Evolutionary conservation across 2,888 invertebrate species (phyloP), one percentile per base, ranked within the genome.

Genomic region (Antheraea yamamai): DNA sequence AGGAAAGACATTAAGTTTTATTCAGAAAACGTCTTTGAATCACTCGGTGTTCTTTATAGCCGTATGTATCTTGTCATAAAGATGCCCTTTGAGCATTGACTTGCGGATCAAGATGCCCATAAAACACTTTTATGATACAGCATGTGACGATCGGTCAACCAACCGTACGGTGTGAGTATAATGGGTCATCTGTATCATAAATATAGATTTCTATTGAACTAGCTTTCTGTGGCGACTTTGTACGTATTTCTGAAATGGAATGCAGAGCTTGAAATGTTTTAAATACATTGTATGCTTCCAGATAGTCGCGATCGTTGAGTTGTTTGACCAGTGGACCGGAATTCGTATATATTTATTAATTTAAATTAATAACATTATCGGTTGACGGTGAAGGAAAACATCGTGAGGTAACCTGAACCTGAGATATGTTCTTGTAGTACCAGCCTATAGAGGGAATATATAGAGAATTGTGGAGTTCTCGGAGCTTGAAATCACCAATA

Each of bases 21-120:
- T 58, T 58, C n/a, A 47, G 58, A n/a, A n/a, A 58, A 58, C 10
- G n/a, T 23, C 2, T 61, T 23, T 61, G 23, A 61, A 61, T 61
- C 4, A 23, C 23, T 61, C 61, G 64, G 26, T 30, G 16, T 10
- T 66, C 16, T 30, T 30, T 66, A 66, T 14, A 26, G 20, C 64
- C 16, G 14, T 66, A 26, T 66, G 64, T 66, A 64, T 64, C 23
- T 23, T 14, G 26, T 26, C 64, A 66, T 66, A 66, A 66, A 66
- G 64, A 66, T 66, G 64, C 26, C 64, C 64, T 66, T 66, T 66
- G 30, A 66, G 26, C 64, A 66, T 66, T 66, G 64, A 66, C 64
- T 66, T 20, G 64, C 30, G 64, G 64, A 2, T 16, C 64, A 26
- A 23, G 64, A 66, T 66, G 64, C 26, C 30, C 30, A 26, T 66